Base-by-base conservation (phyloP, 2,113 vertebrate species). In the Todiramphus chloris region DNA sequence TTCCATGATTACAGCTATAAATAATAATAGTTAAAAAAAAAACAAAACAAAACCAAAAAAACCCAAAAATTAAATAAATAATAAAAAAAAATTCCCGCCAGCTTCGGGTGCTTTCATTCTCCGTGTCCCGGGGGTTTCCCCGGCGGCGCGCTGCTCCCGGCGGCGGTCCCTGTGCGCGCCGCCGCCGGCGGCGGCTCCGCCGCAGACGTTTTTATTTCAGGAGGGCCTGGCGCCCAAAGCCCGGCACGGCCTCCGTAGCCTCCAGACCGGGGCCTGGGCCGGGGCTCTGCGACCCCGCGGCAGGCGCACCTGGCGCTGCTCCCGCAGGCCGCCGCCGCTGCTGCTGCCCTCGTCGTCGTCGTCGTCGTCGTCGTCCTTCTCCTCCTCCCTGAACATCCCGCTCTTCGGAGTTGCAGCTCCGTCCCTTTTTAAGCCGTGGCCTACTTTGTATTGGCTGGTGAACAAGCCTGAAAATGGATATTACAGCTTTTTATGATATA, bases 401-500 rank as follows among this genome's bases (percentile, higher is more conserved):
- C 91, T 94, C 93, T 95, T 51, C 33, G 89, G 96, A 96, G 96
- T 77, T 96, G 97, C 95, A 92, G 95, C 96, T 93, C 93, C 87
- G 89, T 96, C 92, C 96, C 90, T 98, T 98, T 96, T 98, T 83
- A 97, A 97, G 97, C 97, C 95, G 94, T 97, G 93, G 97, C 97
- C 97, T 97, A 97, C 97, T 98, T 98, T 97, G 96, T 97, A 97
- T 97, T 98, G 97, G 98, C 98, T 97, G 97, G 96, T 95, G 97
- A 96, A 94, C 95, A 97, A 97, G 97, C 96, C 97, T 98, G 98
- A 98, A 98, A 98, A 98, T 98, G 97, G 98, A 98, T 98, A 98
- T 98, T 97, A 98, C 98, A 97, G 98, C 98, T 98, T 98, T 98
- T 98, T 98, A 98, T 98, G 97, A 98, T 98, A 98, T 98, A 98